Conservation (phyloP, 2,888 invertebrate genomes). For the Phyllotreta cruciferae region DNA sequence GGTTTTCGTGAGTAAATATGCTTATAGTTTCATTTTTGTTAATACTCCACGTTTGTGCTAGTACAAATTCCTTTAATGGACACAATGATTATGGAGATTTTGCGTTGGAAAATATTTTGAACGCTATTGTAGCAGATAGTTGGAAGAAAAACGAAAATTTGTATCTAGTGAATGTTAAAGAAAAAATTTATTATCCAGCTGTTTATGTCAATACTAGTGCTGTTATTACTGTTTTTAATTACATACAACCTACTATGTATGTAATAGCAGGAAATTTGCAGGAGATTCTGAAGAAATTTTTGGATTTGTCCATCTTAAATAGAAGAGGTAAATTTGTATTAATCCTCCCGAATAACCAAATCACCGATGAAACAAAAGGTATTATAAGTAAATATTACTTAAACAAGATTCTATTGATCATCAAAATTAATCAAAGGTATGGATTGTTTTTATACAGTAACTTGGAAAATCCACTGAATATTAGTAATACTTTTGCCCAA, state of each 20-base stretch:
- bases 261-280: constrained; percentile 9
- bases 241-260: constrained; percentile 1
- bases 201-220: neutral
- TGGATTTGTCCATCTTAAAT: neutral
- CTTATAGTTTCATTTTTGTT: no score
- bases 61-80: no score
- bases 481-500: neutral
- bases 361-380: neutral
- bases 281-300: neutral
- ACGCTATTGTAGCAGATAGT: neutral
- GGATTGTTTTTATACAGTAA: neutral
- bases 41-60: no score
- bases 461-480: neutral
- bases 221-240: neutral
- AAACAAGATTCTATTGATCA: constrained; percentile 2
- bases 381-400: neutral
- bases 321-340: constrained; percentile 14
- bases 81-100: no score
- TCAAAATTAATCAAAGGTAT: neutral
- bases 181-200: constrained; percentile 5
- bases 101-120: neutral
- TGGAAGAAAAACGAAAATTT: neutral
- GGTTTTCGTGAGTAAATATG: no score
- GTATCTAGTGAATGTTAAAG: constrained; percentile 10
- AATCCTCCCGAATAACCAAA: neutral